Base-by-base conservation (phyloP, 2,888 invertebrate species). In the Prionchulus punctatus region DNA sequence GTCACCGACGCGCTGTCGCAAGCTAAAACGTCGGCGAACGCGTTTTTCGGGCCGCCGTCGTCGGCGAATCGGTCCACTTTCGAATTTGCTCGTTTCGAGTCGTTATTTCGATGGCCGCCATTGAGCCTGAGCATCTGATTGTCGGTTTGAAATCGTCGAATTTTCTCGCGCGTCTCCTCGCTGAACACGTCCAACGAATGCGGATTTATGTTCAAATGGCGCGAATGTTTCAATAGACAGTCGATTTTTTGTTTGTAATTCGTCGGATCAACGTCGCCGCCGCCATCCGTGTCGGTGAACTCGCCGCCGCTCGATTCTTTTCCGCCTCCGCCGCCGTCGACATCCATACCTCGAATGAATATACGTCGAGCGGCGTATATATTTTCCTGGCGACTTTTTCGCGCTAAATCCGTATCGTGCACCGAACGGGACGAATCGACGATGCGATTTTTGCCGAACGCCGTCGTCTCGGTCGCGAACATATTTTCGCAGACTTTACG, bases 291-390 rank as follows among this genome's bases (percentile, higher is more conserved):
- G n/a, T n/a, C n/a, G n/a, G n/a, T n/a, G n/a, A n/a, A n/a, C n/a
- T n/a, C n/a, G n/a, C n/a, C n/a, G n/a, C n/a, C n/a, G n/a, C n/a
- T n/a, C n/a, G n/a, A n/a, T n/a, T n/a, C n/a, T n/a, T n/a, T n/a
- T n/a, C n/a, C n/a, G n/a, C n/a, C n/a, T n/a, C n/a, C n/a, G n/a
- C n/a, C n/a, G n/a, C n/a, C n/a, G n/a, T n/a, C n/a, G n/a, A n/a
- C n/a, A n/a, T n/a, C n/a, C n/a, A n/a, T n/a, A 4, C 66, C 66
- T 7, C 63, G 61, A 43, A 67, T 67, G 61, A 67, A 67, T 15
- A 65, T 62, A n/a, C 67, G 58, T n/a, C 66, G 56, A 1, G 67
- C 67, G 25, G 63, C 62, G 57, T 63, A 62, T 54, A 67, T 61
- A 54, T 62, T 49, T 57, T 58, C 27, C 58, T 65, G 62, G 45